phyloP scores from a whole-genome alignment of 2,888 invertebrate genomes.

The Volucella bombylans region DNA sequence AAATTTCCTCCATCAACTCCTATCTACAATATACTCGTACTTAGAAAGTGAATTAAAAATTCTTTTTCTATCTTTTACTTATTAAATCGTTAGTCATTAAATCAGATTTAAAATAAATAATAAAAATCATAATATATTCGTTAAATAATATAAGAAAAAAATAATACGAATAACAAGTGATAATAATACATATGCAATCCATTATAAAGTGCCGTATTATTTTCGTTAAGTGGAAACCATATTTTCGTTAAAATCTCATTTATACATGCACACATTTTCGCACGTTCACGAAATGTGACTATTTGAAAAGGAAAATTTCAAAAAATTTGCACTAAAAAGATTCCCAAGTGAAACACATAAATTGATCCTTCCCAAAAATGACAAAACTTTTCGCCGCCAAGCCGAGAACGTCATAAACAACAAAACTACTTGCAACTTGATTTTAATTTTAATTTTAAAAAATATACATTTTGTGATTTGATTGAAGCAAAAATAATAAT shows the following conservation, averaged over 20 bases:
- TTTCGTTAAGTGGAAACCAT: constrained; percentile 30
- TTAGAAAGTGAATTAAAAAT: constrained; percentile 36
- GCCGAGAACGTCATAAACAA: constrained; percentile 6
- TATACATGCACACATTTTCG: neutral
- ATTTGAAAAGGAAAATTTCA: constrained; percentile 26
- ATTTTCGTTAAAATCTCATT: constrained; percentile 30
- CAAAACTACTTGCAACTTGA: constrained; percentile 13
- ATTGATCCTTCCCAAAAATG: constrained; percentile 62
- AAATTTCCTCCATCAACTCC: constrained; percentile 4
- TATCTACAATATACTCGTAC: constrained; percentile 60
- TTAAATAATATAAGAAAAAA: constrained; percentile 4
- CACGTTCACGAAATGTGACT: constrained; percentile 60
- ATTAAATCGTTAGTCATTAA: too few species aligned
- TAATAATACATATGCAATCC: constrained; percentile 38
- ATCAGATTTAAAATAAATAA: neutral
- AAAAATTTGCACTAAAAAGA: constrained; percentile 66
- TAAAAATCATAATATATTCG: constrained; percentile 20
- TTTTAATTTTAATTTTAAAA: neutral
- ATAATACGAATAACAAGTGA: neutral
- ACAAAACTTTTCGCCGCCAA: constrained; percentile 55
- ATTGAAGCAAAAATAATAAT: neutral
- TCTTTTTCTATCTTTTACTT: neutral
- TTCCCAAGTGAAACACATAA: constrained; percentile 39
- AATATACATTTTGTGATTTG: constrained; percentile 26
- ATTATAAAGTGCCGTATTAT: constrained; percentile 63